phyloP scores from a whole-genome alignment of 2,797 vertebrate species.

The Sparus aurata region DNA sequence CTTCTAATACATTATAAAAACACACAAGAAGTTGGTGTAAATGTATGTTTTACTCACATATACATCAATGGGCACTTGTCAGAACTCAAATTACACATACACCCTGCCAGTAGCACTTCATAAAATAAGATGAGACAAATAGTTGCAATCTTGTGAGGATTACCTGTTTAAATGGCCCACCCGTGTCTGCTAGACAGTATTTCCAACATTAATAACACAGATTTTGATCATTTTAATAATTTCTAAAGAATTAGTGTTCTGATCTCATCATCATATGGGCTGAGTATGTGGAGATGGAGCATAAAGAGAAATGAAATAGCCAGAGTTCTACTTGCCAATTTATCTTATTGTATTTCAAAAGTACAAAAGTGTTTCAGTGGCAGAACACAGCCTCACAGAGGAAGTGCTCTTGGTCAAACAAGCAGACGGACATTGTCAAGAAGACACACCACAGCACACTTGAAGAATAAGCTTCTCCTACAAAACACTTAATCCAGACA shows the following conservation, averaged over 20 bases:
- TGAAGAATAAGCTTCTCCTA: constrained; percentile 33
- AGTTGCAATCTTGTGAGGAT: constrained; percentile 22
- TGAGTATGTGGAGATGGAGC: not conserved
- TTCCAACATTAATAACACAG: constrained; percentile 8
- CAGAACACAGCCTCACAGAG: constrained; percentile 48
- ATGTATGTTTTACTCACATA: constrained; percentile 49
- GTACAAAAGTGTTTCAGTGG: constrained; percentile 42
- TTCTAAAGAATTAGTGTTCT: not conserved
- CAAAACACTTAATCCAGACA: constrained; percentile 44
- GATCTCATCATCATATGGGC: constrained; percentile 18
- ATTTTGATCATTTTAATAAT: constrained; percentile 15
- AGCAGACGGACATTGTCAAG: constrained; percentile 32
- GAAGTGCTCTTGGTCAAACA: constrained; percentile 52
- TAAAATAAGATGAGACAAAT: constrained; percentile 51
- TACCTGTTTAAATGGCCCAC: not conserved
- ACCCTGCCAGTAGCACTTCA: constrained; percentile 37
- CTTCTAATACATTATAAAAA: constrained; percentile 44
- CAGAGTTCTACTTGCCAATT: constrained; percentile 32
- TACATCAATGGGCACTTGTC: constrained; percentile 54
- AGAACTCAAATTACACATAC: constrained; percentile 27
- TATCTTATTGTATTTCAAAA: constrained; percentile 27
- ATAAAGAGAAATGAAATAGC: constrained; percentile 23
- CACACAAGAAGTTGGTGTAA: constrained; percentile 25
- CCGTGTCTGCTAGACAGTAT: not conserved
- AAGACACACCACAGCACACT: constrained; percentile 62